Percentiles rank a stretch among this genome's conserved stretches.
phyloP scores from a whole-genome alignment of 2,888 invertebrate species.

The Reticulitermes lucifugus region DNA sequence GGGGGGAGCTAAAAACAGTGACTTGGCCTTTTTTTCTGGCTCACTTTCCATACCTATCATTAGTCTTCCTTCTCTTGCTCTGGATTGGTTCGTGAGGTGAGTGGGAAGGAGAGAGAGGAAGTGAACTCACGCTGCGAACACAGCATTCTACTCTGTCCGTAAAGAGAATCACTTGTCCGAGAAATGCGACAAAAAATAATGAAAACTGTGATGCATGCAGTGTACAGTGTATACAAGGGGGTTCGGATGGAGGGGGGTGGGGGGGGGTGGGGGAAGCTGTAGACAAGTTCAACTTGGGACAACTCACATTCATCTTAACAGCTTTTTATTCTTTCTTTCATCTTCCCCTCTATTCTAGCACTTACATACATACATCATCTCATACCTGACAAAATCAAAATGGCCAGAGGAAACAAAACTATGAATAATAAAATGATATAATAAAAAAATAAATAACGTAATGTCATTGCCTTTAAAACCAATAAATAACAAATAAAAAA shows the following conservation, averaged over 20 bases:
- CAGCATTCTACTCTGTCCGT: constrained; percentile 38
- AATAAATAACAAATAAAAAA: not conserved
- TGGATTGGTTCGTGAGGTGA: constrained; percentile 42
- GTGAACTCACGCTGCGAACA: constrained; percentile 39
- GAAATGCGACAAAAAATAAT: not conserved
- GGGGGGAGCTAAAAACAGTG: constrained; percentile 25
- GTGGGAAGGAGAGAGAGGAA: constrained; percentile 15
- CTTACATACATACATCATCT: not conserved
- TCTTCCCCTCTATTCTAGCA: not conserved
- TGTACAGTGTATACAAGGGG: constrained; percentile 1
- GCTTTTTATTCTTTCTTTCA: not conserved
- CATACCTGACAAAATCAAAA: not conserved
- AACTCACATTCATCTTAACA: constrained; percentile 7
- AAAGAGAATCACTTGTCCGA: constrained; percentile 22
- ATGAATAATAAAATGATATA: not conserved
- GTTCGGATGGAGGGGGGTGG: not conserved
- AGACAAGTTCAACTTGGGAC: constrained; percentile 21
- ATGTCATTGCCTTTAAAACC: not conserved
- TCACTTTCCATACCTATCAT: constrained; percentile 37
- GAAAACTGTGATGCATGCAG: not conserved
- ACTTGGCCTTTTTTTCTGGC: constrained; percentile 30
- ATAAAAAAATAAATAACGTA: not conserved
- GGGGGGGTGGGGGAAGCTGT: not conserved
- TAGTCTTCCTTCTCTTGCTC: constrained; percentile 36
- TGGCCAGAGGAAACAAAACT: not conserved